Evolutionary conservation across 2,888 invertebrate genomes (phyloP), one percentile per base, ranked within the genome.

Genomic region (Stenolophus ochropezus): DNA sequence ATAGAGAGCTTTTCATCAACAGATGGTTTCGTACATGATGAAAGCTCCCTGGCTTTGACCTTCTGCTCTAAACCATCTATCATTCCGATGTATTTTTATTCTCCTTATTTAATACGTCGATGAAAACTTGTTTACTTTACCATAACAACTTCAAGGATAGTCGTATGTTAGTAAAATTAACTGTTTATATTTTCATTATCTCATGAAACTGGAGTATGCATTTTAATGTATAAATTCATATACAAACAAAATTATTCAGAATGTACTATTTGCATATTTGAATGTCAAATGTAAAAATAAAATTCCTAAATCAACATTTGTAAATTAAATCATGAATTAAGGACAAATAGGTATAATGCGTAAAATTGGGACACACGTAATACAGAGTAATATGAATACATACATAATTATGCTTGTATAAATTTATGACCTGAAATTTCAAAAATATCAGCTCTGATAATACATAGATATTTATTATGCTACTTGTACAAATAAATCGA

Each of bases 51-150:
- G 4, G 23, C 11, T 61, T 61, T 61, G 23, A 25, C 61, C 61
- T 61, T 61, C 25, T 1, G 8, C 61, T 25, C n/a, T 8, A 1
- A 56, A 56, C 20, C 27, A 61, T 61, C 61, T 23, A 61, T 61
- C 61, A 61, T 61, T 61, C 23, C 16, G 14, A 25, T n/a, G 61
- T 61, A 61, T 61, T 61, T 27, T 61, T 61, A n/a, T 61, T n/a
- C 21, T 14, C 14, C 18, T n/a, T 51, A 16, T 51, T 16, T 16
- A 51, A 25, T 56, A 21, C 18, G 6, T 11, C 0, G 21, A 11
- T 11, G 21, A 58, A 58, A 58, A 21, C 6, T 51, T 51, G 14
- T 51, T 51, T 51, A 51, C 51, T 16, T 51, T 18, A n/a, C 51
- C 0, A 6, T 8, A 1, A 1, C 14, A 16, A 51, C 18, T 42